Evolutionary conservation across 2,113 vertebrate species (phyloP).

Genomic region (Bubo bubo): DNA sequence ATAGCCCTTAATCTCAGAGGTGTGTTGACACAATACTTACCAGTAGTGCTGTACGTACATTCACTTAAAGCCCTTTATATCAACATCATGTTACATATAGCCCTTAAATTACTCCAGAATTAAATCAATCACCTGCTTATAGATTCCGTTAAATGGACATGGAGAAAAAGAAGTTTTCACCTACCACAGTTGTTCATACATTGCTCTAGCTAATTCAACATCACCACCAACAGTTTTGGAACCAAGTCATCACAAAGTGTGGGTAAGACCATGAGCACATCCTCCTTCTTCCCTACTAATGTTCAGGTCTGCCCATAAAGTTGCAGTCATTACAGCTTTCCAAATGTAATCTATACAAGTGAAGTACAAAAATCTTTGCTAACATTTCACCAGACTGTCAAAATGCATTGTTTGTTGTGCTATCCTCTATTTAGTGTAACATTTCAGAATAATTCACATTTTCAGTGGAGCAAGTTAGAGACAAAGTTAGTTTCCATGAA

Average conservation of each 20-base stretch:
- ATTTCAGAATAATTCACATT: background rate
- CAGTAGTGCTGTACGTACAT: background rate
- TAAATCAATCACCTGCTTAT: background rate
- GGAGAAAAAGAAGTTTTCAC: background rate
- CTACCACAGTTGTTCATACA: background rate
- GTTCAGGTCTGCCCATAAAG: background rate
- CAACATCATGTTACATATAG: background rate
- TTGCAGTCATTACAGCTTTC: background rate
- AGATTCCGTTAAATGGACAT: background rate
- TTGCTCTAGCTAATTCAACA: background rate
- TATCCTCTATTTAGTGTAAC: background rate
- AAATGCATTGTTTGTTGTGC: background rate
- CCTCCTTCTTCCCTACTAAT: background rate
- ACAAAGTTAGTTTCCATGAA: background rate
- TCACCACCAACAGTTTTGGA: background rate
- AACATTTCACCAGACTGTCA: background rate
- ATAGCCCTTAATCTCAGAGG: background rate
- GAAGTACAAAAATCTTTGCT: background rate
- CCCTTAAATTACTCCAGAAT: background rate
- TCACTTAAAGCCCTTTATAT: background rate
- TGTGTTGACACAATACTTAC: rapidly evolving
- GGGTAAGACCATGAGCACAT: background rate
- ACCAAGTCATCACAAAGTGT: background rate
- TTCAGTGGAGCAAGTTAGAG: background rate
- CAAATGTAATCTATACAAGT: background rate